Evolutionary conservation across 1,140 invertebrate genomes (phyloP).

Genomic region (Mizuhopecten yessoensis): DNA sequence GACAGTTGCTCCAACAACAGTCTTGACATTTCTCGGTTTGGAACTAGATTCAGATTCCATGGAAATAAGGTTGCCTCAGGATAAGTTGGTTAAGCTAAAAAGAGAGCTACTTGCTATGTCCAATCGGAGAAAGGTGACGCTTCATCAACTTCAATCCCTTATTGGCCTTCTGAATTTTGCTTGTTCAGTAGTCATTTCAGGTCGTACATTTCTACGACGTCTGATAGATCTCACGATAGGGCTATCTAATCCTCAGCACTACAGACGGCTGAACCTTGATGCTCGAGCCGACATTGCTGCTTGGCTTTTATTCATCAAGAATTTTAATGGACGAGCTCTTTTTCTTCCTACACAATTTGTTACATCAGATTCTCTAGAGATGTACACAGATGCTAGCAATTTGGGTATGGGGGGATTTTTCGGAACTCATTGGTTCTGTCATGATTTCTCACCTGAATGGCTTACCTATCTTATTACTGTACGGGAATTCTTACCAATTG

Average conservation of each 20-base stretch:
- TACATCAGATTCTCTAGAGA: not conserved
- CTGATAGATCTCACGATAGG: too few species aligned
- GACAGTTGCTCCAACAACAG: constrained; percentile 26
- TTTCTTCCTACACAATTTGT: constrained; percentile 46
- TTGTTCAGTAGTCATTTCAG: not conserved
- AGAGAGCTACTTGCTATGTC: too few species aligned
- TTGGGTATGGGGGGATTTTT: too few species aligned
- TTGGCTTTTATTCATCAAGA: too few species aligned
- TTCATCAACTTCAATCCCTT: not conserved
- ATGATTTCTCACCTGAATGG: not conserved
- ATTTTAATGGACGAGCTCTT: too few species aligned
- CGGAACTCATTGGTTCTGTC: too few species aligned
- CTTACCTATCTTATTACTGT: not conserved
- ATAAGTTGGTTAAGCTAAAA: not conserved
- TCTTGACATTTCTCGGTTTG: not conserved
- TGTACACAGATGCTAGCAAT: constrained; percentile 42
- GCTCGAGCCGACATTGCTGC: too few species aligned
- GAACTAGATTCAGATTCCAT: not conserved
- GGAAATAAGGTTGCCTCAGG: not conserved
- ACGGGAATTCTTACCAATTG: too few species aligned
- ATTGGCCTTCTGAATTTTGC: constrained; percentile 13
- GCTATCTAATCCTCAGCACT: too few species aligned
- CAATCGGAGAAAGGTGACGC: not conserved
- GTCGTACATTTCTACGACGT: constrained; percentile 9
- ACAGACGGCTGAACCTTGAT: too few species aligned